These are phyloP conservation scores for Phenganax marumi DNA, from an alignment of 92 coral and sea anemone species.

Conservation along the genomic window DNA sequence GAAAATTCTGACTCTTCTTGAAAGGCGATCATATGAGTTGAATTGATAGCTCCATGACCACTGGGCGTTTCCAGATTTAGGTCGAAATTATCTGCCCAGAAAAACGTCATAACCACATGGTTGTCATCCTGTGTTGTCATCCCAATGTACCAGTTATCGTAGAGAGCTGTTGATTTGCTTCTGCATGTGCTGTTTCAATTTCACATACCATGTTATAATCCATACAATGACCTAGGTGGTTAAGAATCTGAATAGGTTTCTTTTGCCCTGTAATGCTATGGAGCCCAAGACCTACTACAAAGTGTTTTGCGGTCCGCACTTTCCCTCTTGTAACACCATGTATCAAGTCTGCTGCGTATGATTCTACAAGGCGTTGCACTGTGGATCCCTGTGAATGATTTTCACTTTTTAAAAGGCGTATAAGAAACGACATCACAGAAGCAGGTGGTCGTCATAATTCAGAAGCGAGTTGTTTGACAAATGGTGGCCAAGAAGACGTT, in stretches of 20 bases:
- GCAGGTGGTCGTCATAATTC: neutral
- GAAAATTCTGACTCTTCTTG: conserved; percentile 1
- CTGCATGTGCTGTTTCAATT: conserved; percentile 7
- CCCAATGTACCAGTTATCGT: neutral
- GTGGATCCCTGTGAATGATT: neutral
- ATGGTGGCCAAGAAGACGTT: neutral
- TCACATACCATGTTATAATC: conserved; percentile 12
- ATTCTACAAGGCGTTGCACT: neutral
- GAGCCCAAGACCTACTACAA: conserved; percentile 1
- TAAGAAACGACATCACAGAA: neutral
- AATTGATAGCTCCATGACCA: conserved; percentile 1
- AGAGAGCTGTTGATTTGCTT: conserved; percentile 4
- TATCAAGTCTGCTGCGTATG: neutral
- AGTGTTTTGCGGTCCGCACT: neutral
- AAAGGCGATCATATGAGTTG: conserved; percentile 21
- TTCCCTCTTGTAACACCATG: conserved; percentile 19
- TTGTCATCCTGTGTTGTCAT: neutral
- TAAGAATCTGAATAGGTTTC: neutral
- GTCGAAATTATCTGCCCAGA: conserved; percentile 25
- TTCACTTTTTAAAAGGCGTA: neutral
- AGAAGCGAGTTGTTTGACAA: neutral
- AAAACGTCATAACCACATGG: neutral
- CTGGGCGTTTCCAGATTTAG: neutral
- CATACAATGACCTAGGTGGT: neutral
- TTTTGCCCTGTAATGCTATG: conserved; percentile 19